Conservation (phyloP, 2,888 invertebrate genomes). For the Euzophera pinguis region DNA sequence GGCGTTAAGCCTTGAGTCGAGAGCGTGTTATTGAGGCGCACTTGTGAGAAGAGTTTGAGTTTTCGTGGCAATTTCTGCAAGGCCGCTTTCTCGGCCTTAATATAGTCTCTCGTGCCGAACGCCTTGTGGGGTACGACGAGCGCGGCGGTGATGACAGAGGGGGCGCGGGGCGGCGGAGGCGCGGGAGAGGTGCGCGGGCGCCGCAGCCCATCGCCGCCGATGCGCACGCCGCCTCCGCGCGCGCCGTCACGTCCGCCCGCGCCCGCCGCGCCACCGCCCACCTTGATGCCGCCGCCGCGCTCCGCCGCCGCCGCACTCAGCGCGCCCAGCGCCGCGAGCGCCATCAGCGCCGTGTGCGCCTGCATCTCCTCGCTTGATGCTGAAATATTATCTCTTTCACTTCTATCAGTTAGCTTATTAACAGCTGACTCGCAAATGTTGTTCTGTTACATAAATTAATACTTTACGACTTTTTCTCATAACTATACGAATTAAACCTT, state of each 20-base stretch:
- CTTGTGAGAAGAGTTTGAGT: slow-evolving; percentile 83
- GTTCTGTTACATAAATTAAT: too few relatives aligned
- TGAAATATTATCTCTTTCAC: slow-evolving; percentile 23
- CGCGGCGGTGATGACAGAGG: slow-evolving; percentile 82
- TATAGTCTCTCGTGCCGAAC: slow-evolving; percentile 86
- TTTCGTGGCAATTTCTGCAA: slow-evolving; percentile 83
- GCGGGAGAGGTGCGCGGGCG: slow-evolving; percentile 68
- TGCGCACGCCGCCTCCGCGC: slow-evolving; percentile 61
- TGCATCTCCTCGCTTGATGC: slow-evolving; percentile 72
- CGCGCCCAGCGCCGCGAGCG: slow-evolving; percentile 65
- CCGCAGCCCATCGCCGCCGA: slow-evolving; percentile 57
- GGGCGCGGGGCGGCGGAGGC: slow-evolving; percentile 64
- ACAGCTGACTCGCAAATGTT: too few relatives aligned
- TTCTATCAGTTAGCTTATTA: not conserved
- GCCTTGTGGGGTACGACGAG: slow-evolving; percentile 88
- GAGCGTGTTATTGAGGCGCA: slow-evolving; percentile 84
- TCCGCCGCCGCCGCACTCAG: slow-evolving; percentile 55
- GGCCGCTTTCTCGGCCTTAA: slow-evolving; percentile 84
- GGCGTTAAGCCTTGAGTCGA: slow-evolving; percentile 87
- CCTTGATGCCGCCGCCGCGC: slow-evolving; percentile 67
- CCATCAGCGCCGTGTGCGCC: slow-evolving; percentile 63
- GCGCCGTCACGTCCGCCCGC: slow-evolving; percentile 54
- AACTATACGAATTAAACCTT: too few relatives aligned
- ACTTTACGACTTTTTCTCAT: too few relatives aligned
- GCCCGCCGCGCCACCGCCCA: slow-evolving; percentile 50